phyloP scores from a whole-genome alignment of 2,797 vertebrate species.

The Neostethus bicornis region DNA sequence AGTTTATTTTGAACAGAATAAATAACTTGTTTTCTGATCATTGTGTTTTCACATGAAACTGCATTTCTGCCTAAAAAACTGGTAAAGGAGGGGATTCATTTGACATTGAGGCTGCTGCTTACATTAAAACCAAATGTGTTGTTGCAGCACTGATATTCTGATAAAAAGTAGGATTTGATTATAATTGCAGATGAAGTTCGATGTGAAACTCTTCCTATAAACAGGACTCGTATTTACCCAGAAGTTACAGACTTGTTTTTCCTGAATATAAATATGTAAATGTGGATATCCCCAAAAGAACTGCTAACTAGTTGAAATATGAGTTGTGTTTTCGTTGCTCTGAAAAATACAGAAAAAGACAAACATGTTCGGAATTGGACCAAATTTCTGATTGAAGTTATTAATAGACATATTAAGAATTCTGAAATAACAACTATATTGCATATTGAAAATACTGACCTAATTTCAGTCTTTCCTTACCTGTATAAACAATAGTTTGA shows the following conservation, averaged over 20 bases:
- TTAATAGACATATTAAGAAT: neutral
- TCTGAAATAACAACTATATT: neutral
- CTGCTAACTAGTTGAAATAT: constrained; percentile 62
- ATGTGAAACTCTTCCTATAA: constrained; percentile 67
- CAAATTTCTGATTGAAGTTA: constrained; percentile 19
- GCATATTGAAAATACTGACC: neutral
- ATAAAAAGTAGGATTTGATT: constrained; percentile 66
- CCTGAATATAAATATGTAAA: constrained; percentile 60
- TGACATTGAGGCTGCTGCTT: constrained; percentile 65
- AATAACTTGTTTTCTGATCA: constrained; percentile 66
- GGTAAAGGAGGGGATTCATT: constrained; percentile 27
- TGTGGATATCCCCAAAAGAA: constrained; percentile 66
- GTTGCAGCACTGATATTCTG: constrained; percentile 64
- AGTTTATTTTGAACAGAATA: constrained; percentile 61
- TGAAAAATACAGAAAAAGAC: constrained; percentile 48
- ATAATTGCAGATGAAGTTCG: constrained; percentile 76
- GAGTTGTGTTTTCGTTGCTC: constrained; percentile 46
- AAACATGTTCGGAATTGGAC: constrained; percentile 32
- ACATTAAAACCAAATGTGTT: constrained; percentile 72
- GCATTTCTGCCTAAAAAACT: constrained; percentile 58
- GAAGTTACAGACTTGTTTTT: constrained; percentile 70
- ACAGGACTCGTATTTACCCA: constrained; percentile 71
- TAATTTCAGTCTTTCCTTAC: neutral
- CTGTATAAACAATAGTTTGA: neutral
- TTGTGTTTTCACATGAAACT: constrained; percentile 51